Evolutionary conservation across 2,113 vertebrate genomes (phyloP), one percentile per base, ranked within the genome.

Genomic region (Alces alces): DNA sequence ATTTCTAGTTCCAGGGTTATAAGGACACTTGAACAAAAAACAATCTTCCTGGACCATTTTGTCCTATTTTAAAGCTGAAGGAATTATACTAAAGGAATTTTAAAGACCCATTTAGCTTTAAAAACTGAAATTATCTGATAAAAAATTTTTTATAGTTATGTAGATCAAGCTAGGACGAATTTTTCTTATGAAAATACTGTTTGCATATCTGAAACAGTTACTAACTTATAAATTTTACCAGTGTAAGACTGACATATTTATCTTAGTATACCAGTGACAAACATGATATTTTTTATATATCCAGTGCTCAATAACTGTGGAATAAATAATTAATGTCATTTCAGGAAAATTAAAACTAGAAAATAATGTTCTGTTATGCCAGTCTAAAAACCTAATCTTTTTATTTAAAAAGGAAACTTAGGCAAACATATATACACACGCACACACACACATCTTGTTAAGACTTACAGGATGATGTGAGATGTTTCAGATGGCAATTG

Each of bases 401-500:
- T 91, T 82, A 89, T 95, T 93, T 86, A n/a, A 88, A 91, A 82
- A 57, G 33, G 27, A 94, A 82, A 88, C 28, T 14, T 57, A 80
- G 45, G 28, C 11, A 39, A 87, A 45, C n/a, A 66, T 13, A n/a
- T 27, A 28, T 9, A 61, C 25, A 78, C 11, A 36, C 16, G 10
- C 19, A 55, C 33, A 58, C 13, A 17, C n/a, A 70, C 25, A 43
- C n/a, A 89, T 30, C 50, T 82, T 84, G 7, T 93, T 97, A 96
- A 91, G 30, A 55, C 19, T 89, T 95, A 76, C 13, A 95, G 25
- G 13, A 33, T 83, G 92, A 87, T 0, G 2, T 83, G 60, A 95
- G 39, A 93, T 58, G 16, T 92, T 95, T 97, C n/a, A 96, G 14
- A 79, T 91, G 19, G 93, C 82, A 92, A 89, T 27, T 70, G 82